Conservation (phyloP, 2,113 vertebrate species). For the Podiceps cristatus region DNA sequence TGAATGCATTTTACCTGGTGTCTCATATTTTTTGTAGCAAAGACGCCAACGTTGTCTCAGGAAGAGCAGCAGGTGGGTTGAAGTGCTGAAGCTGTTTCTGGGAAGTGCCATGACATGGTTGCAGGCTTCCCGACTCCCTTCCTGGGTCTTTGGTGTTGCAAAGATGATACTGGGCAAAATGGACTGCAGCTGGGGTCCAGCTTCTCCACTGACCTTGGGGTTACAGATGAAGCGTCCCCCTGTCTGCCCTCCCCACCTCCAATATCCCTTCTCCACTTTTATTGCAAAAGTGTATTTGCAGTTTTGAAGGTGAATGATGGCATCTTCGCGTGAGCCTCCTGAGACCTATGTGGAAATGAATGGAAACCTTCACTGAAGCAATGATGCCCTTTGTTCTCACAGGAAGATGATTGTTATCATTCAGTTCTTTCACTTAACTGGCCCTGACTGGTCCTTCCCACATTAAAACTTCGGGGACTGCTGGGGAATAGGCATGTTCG, state of each 20-base stretch:
- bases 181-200: background rate
- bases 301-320: background rate
- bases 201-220: background rate
- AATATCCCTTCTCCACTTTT: background rate
- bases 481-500: background rate
- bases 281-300: background rate
- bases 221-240: background rate
- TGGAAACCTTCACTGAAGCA: background rate
- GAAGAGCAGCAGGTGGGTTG: background rate
- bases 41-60: background rate
- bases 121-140: background rate
- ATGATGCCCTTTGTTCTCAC: accelerated
- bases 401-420: background rate
- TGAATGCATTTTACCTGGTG: background rate
- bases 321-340: background rate
- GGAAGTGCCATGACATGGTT: background rate
- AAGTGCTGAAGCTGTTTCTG: background rate
- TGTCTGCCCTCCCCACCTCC: background rate
- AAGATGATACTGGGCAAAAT: background rate
- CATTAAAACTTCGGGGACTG: background rate
- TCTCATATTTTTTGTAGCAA: background rate
- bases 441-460: background rate
- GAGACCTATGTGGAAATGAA: background rate
- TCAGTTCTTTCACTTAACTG: background rate
- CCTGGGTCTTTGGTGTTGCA: background rate